phyloP scores from a whole-genome alignment of 1,140 invertebrate genomes.

The Drosophila quadrilineata region DNA sequence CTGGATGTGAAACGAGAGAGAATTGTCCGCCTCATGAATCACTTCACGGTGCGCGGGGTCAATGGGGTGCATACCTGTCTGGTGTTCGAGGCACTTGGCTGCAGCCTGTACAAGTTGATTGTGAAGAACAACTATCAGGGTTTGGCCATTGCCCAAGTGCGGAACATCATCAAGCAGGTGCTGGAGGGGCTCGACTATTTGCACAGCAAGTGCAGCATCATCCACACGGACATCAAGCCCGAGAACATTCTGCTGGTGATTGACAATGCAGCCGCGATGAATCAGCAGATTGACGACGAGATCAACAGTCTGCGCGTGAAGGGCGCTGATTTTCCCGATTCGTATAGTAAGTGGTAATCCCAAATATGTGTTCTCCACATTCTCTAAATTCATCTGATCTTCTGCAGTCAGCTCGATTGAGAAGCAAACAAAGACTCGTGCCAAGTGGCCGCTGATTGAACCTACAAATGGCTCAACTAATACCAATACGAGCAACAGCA shows the following conservation, averaged over 20 bases:
- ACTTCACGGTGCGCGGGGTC: slow-evolving; percentile 98
- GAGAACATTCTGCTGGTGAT: slow-evolving; percentile 97
- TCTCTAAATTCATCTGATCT: background rate
- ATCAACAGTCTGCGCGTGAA: slow-evolving; percentile 87
- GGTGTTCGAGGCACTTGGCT: slow-evolving; percentile 99
- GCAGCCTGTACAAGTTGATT: slow-evolving; percentile 98
- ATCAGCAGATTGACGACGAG: slow-evolving; percentile 95
- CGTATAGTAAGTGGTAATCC: slow-evolving; percentile 63
- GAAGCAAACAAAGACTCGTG: slow-evolving; percentile 75
- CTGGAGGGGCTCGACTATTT: slow-evolving; percentile 98
- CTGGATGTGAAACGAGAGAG: slow-evolving; percentile 94
- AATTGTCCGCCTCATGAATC: slow-evolving; percentile 97
- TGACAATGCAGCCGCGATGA: slow-evolving; percentile 91
- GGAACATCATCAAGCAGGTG: slow-evolving; percentile 96
- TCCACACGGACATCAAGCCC: slow-evolving; percentile 99
- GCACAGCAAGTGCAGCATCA: slow-evolving; percentile 98
- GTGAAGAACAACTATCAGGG: slow-evolving; percentile 99
- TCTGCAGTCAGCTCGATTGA: slow-evolving; percentile 77
- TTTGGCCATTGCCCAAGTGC: slow-evolving; percentile 96
- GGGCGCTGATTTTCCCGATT: slow-evolving; percentile 82
- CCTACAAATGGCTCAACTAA: slow-evolving; percentile 69
- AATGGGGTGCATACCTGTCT: slow-evolving; percentile 98
- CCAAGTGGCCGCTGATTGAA: slow-evolving; percentile 78
- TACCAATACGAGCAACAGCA: slow-evolving; percentile 75
- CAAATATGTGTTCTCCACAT: too few species aligned